phyloP scores from a whole-genome alignment of 1,140 invertebrate species.

The Muscidifurax raptorellus region DNA sequence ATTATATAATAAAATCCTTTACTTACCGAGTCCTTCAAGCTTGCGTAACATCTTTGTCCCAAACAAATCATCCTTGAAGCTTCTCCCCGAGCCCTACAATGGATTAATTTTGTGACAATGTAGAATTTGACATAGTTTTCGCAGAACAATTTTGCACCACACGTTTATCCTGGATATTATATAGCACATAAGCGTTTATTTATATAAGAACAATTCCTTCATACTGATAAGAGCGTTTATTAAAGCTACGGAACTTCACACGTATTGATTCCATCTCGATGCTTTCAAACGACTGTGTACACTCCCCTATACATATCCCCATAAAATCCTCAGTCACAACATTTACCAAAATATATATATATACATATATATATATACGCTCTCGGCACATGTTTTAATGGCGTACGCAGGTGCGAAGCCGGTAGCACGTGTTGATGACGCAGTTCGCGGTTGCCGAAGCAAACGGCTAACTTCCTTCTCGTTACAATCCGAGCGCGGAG shows the following conservation, averaged over 20 bases:
- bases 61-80: neutral
- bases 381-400: neutral
- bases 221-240: too few species aligned
- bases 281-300: too few species aligned
- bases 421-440: constrained; percentile 8
- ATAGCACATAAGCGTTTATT: too few species aligned
- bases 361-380: too few species aligned
- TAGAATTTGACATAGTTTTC: neutral
- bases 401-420: neutral
- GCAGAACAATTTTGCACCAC: neutral
- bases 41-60: neutral
- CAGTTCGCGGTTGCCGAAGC: neutral
- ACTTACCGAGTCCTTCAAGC: neutral
- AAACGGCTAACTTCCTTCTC: neutral
- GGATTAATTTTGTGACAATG: neutral
- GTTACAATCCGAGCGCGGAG: neutral
- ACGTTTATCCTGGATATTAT: neutral
- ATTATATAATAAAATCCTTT: neutral
- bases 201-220: too few species aligned
- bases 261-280: too few species aligned
- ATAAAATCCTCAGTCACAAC: too few species aligned
- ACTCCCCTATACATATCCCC: too few species aligned
- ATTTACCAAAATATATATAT: too few species aligned
- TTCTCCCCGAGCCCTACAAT: neutral
- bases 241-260: too few species aligned